phyloP scores from a whole-genome alignment of 2,113 vertebrate species.

The Sinocyclocheilus anshuiensis region DNA sequence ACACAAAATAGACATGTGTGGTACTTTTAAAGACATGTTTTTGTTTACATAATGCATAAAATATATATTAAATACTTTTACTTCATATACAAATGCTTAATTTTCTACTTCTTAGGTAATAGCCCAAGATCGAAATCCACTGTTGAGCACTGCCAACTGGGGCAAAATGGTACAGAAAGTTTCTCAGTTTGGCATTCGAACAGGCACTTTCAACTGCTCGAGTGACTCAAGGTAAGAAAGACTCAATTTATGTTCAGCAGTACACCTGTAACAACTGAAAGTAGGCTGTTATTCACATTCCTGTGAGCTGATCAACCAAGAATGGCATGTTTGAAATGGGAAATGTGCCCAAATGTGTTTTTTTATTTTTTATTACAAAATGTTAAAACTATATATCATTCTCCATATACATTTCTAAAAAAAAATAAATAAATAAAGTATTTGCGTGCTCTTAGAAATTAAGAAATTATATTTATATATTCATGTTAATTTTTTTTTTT shows the following conservation, averaged over 20 bases:
- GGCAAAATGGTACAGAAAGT: slow-evolving; percentile 97
- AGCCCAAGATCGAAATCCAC: slow-evolving; percentile 87
- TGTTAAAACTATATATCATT: neutral
- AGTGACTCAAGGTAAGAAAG: slow-evolving; percentile 86
- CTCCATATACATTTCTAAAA: no score
- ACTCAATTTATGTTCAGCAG: neutral
- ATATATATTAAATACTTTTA: no score
- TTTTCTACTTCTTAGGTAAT: slow-evolving; percentile 80
- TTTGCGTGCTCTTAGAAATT: no score
- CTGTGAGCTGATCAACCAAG: neutral
- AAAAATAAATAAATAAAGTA: no score
- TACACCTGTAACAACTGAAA: neutral
- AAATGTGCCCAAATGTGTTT: neutral
- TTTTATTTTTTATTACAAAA: neutral
- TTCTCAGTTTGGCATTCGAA: slow-evolving; percentile 94
- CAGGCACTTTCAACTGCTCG: slow-evolving; percentile 97
- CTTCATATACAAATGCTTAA: no score
- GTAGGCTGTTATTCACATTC: neutral
- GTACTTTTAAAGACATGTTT: neutral
- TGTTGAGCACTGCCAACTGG: slow-evolving; percentile 91
- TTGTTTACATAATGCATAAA: neutral
- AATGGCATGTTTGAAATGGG: neutral
- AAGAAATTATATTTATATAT: no score
- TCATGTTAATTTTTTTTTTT: no score
- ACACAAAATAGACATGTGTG: no score